Conservation (phyloP, 2,113 vertebrate genomes). For the Eidolon helvum region DNA sequence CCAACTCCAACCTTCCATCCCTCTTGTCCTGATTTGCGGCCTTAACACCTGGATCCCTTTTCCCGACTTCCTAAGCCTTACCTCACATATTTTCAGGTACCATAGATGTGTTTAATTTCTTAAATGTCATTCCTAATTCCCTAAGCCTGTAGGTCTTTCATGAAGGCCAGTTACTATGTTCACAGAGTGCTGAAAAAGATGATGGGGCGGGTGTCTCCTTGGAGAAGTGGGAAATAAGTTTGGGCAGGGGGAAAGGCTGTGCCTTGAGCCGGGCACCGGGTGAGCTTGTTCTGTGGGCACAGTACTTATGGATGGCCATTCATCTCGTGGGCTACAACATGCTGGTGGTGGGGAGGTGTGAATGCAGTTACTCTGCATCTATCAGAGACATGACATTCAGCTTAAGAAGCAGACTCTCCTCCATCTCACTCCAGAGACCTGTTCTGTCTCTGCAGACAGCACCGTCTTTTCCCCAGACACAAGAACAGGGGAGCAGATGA, state of each 20-base stretch:
- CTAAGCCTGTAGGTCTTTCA: not conserved
- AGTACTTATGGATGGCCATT: not conserved
- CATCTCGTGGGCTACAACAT: not conserved
- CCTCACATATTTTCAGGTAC: not conserved
- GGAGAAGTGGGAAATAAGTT: not conserved
- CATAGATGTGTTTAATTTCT: not conserved
- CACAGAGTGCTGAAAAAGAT: not conserved
- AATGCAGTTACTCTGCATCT: not conserved
- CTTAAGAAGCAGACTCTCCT: not conserved
- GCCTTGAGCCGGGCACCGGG: not conserved
- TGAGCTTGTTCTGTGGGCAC: not conserved
- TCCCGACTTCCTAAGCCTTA: not conserved
- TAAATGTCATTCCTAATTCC: not conserved
- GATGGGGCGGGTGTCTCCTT: not conserved
- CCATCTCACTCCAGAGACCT: not conserved
- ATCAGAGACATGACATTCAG: not conserved
- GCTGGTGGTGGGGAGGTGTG: not conserved
- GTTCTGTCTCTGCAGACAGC: not conserved
- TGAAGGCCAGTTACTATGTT: not conserved
- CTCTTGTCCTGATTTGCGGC: not conserved
- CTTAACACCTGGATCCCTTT: not conserved
- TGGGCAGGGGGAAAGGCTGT: not conserved
- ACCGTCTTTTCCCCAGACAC: not conserved
- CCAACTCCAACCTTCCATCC: not conserved
- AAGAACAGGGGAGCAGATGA: not conserved